Evolutionary conservation across 2,888 invertebrate species (phyloP), one percentile per base, ranked within the genome.

Genomic region (Thymelicus sylvestris): DNA sequence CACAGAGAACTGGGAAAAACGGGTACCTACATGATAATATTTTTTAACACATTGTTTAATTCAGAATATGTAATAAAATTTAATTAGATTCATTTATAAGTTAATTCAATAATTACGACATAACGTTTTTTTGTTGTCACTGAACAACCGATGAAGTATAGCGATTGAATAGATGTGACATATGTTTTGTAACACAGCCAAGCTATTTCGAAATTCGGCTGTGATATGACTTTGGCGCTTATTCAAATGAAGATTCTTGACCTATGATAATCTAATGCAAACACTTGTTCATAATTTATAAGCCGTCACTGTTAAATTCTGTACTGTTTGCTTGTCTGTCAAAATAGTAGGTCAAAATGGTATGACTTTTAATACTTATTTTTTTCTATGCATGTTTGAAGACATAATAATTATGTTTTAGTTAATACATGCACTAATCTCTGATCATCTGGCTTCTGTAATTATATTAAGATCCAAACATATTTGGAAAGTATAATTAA

Each of bases 181-280:
- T 66, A 71, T 80, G 78, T 81, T 81, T 88, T 89, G 90, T 87
- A 82, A 75, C 80, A 74, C 74, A 86, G 91, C 92, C 90, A 91
- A 91, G 84, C 85, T 90, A 91, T 90, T 91, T 89, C 82, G 75
- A 89, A 88, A 81, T 79, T 83, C 80, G 73, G 74, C 74, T 77
- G 77, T 85, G 79, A 78, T 83, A 84, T 79, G 77, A 77, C 75
- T 84, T 89, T 93, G 92, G 92, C 92, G 87, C 85, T 81, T 85
- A 86, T 84, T 92, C 92, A 93, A 92, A 85, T 81, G 69, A 77
- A 74, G 79, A 83, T 77, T 85, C 88, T 75, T 89, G 89, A 88
- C 86, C 86, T 86, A 83, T 77, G 71, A 52, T 71, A 71, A 70
- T 61, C 10, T 55, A 55, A 66, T 61, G 65, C 8, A 55, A 47